Evolutionary conservation across 1,140 invertebrate genomes (phyloP), one percentile per base, ranked within the genome.

Genomic region (Microplitis mediator): DNA sequence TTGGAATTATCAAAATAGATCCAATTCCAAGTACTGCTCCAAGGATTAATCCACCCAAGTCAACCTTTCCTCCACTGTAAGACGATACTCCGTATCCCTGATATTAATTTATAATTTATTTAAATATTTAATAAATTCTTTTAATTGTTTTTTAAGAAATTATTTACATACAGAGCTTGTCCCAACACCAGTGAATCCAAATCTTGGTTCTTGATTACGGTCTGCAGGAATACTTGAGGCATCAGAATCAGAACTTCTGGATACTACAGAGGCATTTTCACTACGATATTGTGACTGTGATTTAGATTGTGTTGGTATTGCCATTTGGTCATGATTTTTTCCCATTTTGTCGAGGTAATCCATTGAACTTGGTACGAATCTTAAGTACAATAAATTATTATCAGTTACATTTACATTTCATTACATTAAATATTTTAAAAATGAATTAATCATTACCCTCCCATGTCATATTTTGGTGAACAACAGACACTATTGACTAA

Each of bases 1-100:
- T 95, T 0, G 94, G 94, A 32, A 94, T 88, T 0, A 95, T 89
- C 8, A 95, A 87, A 52, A 95, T 90, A 2, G 93, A 92, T 31
- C 93, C 93, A 36, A 95, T 90, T 3, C 94, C 94, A 56, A 95
- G 88, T 0, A 94, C 89, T 5, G 93, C 93, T 0, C 94, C 94
- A 6, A 95, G 82, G 3, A 94, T 87, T 34, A 95, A 89, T n/a
- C 93, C 94, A 4, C 93, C 93, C 1, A 95, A 84, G 76, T 95
- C 94, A 50, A 95, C 90, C 83, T 93, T 94, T n/a, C 93, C 86
- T 0, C 92, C 92, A 8, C 90, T 89, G 69, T 93, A 93, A 1
- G 84, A 81, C 2, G 89, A 88, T 3, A 87, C 79, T 13, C 89
- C 90, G 51, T 89, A 90, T 9, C 86, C 86, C 86, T 87, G 61